A percentile compares a stretch with the other conserved stretches of the same genome.
These are phyloP conservation scores for Aramus guarauna DNA, from an alignment of 2,113 vertebrate genomes.

Conservation along the genomic window DNA sequence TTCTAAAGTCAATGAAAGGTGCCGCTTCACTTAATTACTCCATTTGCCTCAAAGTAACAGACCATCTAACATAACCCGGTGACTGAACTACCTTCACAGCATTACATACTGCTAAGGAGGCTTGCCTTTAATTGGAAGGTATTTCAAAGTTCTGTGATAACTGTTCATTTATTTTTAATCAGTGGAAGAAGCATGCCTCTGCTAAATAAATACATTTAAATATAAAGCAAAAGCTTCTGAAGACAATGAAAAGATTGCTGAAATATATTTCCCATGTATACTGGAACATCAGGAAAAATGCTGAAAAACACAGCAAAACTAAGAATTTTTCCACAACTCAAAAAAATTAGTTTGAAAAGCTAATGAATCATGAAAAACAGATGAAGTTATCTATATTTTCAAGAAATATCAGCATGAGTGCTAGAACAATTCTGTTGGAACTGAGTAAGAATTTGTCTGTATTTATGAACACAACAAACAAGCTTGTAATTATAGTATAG, in stretches of 20 bases:
- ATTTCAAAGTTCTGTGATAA: background rate
- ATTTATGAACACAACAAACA: background rate
- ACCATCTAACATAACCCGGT: background rate
- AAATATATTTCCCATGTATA: background rate
- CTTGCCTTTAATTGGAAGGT: background rate
- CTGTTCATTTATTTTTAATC: background rate
- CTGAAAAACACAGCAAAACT: background rate
- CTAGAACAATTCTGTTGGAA: background rate
- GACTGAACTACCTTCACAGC: background rate
- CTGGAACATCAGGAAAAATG: background rate
- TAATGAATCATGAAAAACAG: too few species aligned
- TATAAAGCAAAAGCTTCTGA: background rate
- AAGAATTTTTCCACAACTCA: background rate
- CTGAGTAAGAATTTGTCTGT: background rate
- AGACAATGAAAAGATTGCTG: background rate
- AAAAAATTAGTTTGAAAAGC: background rate
- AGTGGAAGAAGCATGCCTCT: background rate
- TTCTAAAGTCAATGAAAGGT: background rate
- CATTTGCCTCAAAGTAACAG: background rate
- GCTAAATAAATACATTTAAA: background rate
- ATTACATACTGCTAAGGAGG: background rate
- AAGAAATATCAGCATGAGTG: background rate
- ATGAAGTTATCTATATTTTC: background rate
- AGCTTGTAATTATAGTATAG: background rate
- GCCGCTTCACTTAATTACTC: background rate